Conservation (phyloP, 2,888 invertebrate genomes). For the Drosophila lutescens region DNA sequence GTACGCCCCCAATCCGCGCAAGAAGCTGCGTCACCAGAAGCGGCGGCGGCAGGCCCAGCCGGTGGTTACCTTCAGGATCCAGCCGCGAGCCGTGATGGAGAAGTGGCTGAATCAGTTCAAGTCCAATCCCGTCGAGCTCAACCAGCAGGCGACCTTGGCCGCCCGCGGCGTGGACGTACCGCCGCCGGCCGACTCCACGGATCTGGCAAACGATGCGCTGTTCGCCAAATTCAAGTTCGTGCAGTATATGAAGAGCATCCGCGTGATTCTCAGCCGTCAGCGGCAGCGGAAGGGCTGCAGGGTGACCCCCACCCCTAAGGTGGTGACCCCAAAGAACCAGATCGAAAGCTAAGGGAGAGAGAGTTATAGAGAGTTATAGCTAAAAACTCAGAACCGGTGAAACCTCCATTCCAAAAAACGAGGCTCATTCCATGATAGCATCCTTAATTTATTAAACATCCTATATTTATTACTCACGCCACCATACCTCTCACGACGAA, state of each 20-base stretch:
- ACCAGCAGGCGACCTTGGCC: constrained; percentile 49
- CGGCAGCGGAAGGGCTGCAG: constrained; percentile 22
- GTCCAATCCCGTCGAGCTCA: constrained; percentile 53
- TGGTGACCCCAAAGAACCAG: not conserved
- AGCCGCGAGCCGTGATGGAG: constrained; percentile 68
- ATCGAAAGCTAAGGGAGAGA: not conserved
- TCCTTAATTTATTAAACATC: constrained; percentile 33
- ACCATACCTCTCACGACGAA: constrained; percentile 14
- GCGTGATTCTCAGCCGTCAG: constrained; percentile 55
- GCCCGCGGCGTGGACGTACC: constrained; percentile 24
- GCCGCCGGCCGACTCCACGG: constrained; percentile 23
- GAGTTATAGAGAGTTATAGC: too few species aligned
- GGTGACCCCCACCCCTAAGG: not conserved
- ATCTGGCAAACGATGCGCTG: constrained; percentile 56
- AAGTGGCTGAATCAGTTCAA: constrained; percentile 57
- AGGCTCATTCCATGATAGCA: constrained; percentile 44
- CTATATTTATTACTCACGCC: constrained; percentile 29
- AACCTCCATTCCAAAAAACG: constrained; percentile 29
- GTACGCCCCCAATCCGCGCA: not conserved
- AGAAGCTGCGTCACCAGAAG: not conserved
- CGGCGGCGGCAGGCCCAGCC: not conserved
- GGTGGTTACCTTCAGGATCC: constrained; percentile 29
- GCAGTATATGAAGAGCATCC: constrained; percentile 59
- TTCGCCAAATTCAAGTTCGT: constrained; percentile 71
- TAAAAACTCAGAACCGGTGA: constrained; percentile 6